A percentile compares a stretch with the other conserved stretches of the same genome.
Evolutionary conservation across 1,140 invertebrate species (phyloP).

Genomic region (Fopius arisanus): DNA sequence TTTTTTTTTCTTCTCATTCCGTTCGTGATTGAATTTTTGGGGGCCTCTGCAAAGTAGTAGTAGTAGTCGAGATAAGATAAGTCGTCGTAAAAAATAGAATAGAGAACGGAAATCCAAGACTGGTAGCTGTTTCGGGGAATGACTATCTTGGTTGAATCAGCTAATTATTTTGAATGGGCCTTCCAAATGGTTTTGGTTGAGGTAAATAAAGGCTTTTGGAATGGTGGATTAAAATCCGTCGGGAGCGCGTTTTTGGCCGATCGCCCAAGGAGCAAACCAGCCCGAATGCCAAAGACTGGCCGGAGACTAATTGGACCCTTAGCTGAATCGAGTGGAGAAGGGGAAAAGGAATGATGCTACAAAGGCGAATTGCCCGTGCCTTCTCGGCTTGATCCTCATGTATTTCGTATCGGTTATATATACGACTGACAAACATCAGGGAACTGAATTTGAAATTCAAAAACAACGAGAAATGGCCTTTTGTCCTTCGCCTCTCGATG

Average conservation of each 20-base stretch:
- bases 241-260: slow-evolving; percentile 37
- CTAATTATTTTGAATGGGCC: slow-evolving; percentile 65
- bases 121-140: slow-evolving; percentile 42
- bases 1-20: not conserved
- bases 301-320: slow-evolving; percentile 63
- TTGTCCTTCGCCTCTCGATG: slow-evolving; percentile 45
- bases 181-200: slow-evolving; percentile 48
- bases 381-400: slow-evolving; percentile 2
- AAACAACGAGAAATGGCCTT: slow-evolving; percentile 48
- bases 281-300: slow-evolving; percentile 47
- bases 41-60: not conserved
- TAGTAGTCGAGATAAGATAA: not conserved
- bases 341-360: slow-evolving; percentile 11
- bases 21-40: not conserved
- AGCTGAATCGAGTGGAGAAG: slow-evolving; percentile 42
- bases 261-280: slow-evolving; percentile 43
- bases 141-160: slow-evolving; percentile 59
- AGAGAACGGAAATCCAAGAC: not conserved
- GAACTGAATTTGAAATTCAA: slow-evolving; percentile 61
- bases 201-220: slow-evolving; percentile 4
- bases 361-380: slow-evolving; percentile 16
- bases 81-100: not conserved
- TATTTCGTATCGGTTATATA: slow-evolving; percentile 20
- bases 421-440: slow-evolving; percentile 25
- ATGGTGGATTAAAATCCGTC: slow-evolving; percentile 56